A percentile compares a stretch with the other conserved stretches of the same genome.
Evolutionary conservation across 2,888 invertebrate genomes (phyloP).

Genomic region (Podabrus alpinus): DNA sequence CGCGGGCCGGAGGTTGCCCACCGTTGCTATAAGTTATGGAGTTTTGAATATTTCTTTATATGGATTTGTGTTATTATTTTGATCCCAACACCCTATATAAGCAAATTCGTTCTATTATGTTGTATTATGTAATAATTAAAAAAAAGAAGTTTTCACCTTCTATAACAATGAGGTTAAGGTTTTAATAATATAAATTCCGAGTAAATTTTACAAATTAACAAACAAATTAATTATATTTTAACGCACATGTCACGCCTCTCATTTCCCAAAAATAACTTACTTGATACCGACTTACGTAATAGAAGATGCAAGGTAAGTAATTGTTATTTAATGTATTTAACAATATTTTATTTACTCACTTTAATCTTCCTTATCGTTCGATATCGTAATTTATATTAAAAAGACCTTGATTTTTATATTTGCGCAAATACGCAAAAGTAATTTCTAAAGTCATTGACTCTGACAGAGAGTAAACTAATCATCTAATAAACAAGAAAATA

Average conservation of each 20-base stretch:
- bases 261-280: not conserved
- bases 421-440: constrained; percentile 22
- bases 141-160: not conserved
- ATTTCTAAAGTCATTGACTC: constrained; percentile 28
- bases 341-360: not conserved
- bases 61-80: too few species aligned
- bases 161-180: not conserved
- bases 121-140: not conserved
- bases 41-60: too few species aligned
- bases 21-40: too few species aligned
- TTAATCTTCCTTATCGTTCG: not conserved
- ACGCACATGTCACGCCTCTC: not conserved
- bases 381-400: not conserved
- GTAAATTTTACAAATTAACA: not conserved
- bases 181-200: not conserved
- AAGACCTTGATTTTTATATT: constrained; percentile 24
- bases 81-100: too few species aligned
- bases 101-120: not conserved
- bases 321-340: not conserved
- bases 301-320: not conserved
- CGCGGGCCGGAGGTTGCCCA: too few species aligned
- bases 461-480: constrained; percentile 5
- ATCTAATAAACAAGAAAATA: constrained; percentile 20
- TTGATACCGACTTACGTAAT: not conserved
- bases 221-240: not conserved